A percentile compares a stretch with the other conserved stretches of the same genome.
Conservation (phyloP, 1,140 invertebrate genomes). For the Rhizoglyphus robini region DNA sequence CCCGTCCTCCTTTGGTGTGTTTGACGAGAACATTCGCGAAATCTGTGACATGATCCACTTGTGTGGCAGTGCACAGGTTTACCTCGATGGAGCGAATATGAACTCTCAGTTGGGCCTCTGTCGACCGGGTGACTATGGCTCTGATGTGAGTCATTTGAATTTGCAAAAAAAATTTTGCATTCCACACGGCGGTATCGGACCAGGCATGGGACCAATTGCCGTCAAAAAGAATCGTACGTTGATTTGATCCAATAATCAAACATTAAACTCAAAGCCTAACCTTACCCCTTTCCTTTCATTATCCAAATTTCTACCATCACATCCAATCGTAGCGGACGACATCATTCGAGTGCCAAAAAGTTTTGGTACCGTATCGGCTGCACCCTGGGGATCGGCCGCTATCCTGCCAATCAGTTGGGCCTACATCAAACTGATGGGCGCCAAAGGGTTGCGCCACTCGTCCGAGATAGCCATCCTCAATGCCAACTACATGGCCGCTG, state of each 20-base stretch:
- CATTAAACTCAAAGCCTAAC: neutral
- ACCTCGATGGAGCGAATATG: slow-evolving; percentile 99
- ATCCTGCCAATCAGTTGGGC: slow-evolving; percentile 98
- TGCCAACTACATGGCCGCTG: slow-evolving; percentile 95
- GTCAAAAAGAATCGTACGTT: slow-evolving; percentile 39
- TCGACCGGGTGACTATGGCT: slow-evolving; percentile 91
- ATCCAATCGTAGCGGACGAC: slow-evolving; percentile 56
- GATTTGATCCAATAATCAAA: slow-evolving; percentile 7
- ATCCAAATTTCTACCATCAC: slow-evolving; percentile 79
- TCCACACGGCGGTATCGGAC: slow-evolving; percentile 90
- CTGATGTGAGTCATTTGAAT: slow-evolving; percentile 95
- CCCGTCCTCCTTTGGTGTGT: slow-evolving; percentile 96
- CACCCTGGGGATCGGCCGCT: slow-evolving; percentile 85
- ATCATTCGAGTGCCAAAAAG: slow-evolving; percentile 24
- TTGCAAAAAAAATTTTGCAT: slow-evolving; percentile 97
- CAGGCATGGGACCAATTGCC: slow-evolving; percentile 91
- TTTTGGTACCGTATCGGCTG: slow-evolving; percentile 82
- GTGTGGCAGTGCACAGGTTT: slow-evolving; percentile 79
- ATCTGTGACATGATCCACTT: slow-evolving; percentile 82
- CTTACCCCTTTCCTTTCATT: slow-evolving; percentile 37
- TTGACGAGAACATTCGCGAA: slow-evolving; percentile 83
- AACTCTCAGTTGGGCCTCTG: slow-evolving; percentile 97
- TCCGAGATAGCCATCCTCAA: slow-evolving; percentile 96
- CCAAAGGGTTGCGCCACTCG: slow-evolving; percentile 68
- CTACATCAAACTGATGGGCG: slow-evolving; percentile 98